Evolutionary conservation across 2,797 vertebrate genomes (phyloP), one percentile per base, ranked within the genome.

Genomic region (Pseudochromis fuscus): DNA sequence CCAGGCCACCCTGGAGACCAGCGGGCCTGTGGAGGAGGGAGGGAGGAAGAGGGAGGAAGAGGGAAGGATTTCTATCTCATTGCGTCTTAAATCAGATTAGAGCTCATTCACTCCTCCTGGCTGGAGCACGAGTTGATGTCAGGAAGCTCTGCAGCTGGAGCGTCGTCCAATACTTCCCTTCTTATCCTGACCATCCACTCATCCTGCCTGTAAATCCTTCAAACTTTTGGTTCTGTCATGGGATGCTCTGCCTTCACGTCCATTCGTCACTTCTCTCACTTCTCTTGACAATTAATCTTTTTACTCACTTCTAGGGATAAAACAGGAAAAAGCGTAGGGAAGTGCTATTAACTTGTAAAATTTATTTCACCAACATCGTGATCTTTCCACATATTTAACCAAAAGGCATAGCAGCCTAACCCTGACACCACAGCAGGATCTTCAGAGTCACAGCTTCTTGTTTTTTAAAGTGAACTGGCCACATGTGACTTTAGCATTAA

Each of bases 51-150:
- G 35, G 9, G 23, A 48, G 58, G 44, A 15, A 38, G 21, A 11
- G 31, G 35, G 42, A 19, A 67, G 65, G 62, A 18, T 58, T 46
- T 82, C 27, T 72, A 72, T 79, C 72, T 85, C 58, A 75, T 45
- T 75, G 82, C 62, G 2, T 81, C 79, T 85, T 58, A 78, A 86
- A 86, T 88, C 75, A 76, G 38, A 86, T 87, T 82, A 83, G 25
- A 60, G 60, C 40, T 64, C 30, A 77, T 73, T 73, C 37, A 70
- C 67, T 84, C 66, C 59, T 77, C 51, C 57, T 38, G 63, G 61
- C 71, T 75, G 52, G 15, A 75, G 69, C 46, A 37, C 1, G 2
- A 59, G 35, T 42, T 56, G 46, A 75, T 67, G 71, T 60, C 78
- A 73, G 67, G 64, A 70, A 76, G 65, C 66, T 67, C 21, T 72